Evolutionary conservation across 2,888 invertebrate genomes (phyloP).

Genomic region (Poecilobothrus nobilitatus): DNA sequence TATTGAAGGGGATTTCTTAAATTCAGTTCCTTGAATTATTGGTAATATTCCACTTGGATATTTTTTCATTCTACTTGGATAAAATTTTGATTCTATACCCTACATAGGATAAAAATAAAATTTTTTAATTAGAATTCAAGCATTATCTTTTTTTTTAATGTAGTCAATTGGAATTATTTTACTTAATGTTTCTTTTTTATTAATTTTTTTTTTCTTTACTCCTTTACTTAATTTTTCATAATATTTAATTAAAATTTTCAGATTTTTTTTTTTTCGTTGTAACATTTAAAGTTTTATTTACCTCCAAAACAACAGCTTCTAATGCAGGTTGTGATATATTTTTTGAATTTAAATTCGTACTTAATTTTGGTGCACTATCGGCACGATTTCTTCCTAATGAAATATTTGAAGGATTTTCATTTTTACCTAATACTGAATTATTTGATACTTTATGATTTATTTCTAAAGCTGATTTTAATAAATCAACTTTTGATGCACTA

Average conservation of each 20-base stretch:
- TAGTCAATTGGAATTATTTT: too few species aligned
- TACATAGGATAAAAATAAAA: constrained; percentile 23
- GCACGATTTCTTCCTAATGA: constrained; percentile 50
- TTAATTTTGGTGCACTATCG: constrained; percentile 56
- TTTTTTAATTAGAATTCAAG: constrained; percentile 12
- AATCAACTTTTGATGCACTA: constrained; percentile 51
- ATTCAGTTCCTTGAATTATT: constrained; percentile 42
- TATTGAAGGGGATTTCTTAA: constrained; percentile 36
- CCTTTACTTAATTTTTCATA: too few species aligned
- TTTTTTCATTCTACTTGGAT: constrained; percentile 43
- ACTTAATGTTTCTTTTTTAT: too few species aligned
- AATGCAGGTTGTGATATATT: constrained; percentile 53
- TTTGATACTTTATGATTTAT: constrained; percentile 51
- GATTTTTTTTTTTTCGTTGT: too few species aligned
- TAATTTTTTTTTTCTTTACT: too few species aligned
- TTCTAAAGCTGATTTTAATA: constrained; percentile 61
- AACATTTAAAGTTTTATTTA: constrained; percentile 31
- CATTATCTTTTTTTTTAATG: too few species aligned
- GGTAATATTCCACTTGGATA: constrained; percentile 44
- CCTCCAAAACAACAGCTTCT: constrained; percentile 50
- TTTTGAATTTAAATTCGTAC: constrained; percentile 45
- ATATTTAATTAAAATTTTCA: too few species aligned
- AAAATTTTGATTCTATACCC: constrained; percentile 45
- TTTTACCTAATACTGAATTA: constrained; percentile 45
- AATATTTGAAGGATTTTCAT: constrained; percentile 52